These are phyloP conservation scores for Polyommatus iphigenia DNA, from an alignment of 2,888 invertebrate genomes.

Conservation along the genomic window DNA sequence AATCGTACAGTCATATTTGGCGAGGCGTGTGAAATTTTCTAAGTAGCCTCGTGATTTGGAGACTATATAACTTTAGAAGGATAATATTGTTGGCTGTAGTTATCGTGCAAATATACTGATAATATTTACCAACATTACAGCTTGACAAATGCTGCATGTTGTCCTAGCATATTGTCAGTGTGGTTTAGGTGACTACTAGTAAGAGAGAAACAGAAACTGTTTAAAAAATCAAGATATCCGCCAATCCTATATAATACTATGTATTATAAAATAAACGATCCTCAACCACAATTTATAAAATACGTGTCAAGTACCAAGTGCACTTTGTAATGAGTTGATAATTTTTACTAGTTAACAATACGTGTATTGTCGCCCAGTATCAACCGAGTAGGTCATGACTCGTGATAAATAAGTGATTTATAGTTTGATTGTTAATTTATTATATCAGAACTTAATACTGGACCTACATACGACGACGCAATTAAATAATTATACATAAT, in stretches of 20 bases:
- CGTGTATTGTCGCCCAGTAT: not conserved
- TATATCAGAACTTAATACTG: not conserved
- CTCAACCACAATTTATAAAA: not conserved
- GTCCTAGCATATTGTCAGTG: too few relatives aligned
- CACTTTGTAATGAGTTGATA: not conserved
- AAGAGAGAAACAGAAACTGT: too few relatives aligned
- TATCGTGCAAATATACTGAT: too few relatives aligned
- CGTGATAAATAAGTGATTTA: constrained; percentile 1
- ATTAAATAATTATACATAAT: not conserved
- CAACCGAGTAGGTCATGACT: constrained; percentile 6
- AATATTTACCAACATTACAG: too few relatives aligned
- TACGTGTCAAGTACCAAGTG: not conserved
- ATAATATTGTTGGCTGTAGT: too few relatives aligned
- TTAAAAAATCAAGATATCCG: too few relatives aligned
- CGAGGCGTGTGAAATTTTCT: too few relatives aligned
- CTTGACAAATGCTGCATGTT: too few relatives aligned
- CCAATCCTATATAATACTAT: not conserved
- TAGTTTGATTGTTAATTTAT: not conserved
- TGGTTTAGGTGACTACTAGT: too few relatives aligned
- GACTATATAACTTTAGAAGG: too few relatives aligned
- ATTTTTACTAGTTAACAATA: not conserved
- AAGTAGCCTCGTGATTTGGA: too few relatives aligned
- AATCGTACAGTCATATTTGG: too few relatives aligned
- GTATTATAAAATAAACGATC: not conserved
- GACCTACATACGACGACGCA: not conserved